Evolutionary conservation across 2,888 invertebrate species (phyloP), one percentile per base, ranked within the genome.

Genomic region (Andricus curvator): DNA sequence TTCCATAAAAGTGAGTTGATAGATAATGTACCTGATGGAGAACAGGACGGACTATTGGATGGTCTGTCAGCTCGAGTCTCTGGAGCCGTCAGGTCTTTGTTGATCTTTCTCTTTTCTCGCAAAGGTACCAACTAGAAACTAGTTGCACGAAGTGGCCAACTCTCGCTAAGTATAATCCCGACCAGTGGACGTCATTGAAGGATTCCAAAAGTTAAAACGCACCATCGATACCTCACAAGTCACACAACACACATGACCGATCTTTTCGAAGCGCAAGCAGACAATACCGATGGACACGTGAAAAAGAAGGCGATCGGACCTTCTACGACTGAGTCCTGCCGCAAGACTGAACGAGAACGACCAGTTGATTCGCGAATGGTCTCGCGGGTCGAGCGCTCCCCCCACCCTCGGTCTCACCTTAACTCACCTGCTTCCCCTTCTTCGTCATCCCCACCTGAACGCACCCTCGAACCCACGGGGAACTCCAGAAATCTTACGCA

Each of bases 311-410:
- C 78, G 67, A 79, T 76, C 80, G 83, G 83, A 83, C 88, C 85
- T 86, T 86, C 88, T 85, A 85, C 86, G 85, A 88, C 90, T 89
- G 89, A 89, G 91, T 91, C 90, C 90, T 91, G 88, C 88, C 89
- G 89, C 90, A 88, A 91, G 91, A 91, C 91, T 92, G 90, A 91
- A 85, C 86, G 83, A 85, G 90, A 91, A 85, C 86, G 84, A 85
- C 85, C 86, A 80, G 84, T 86, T 85, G 83, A 86, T 84, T 85
- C 82, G 84, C 82, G 80, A 85, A 78, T 79, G 83, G 80, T 79
- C 78, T 81, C 84, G 81, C 84, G 81, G 74, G 64, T 65, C 41
- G 77, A 70, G 51, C 51, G 70, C n/a, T 33, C 56, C 78, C 79
- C 82, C 83, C 80, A 78, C 84, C 79, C 77, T 70, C 70, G 37